Conservation (phyloP, 2,888 invertebrate species). For the Monopis laevigella region DNA sequence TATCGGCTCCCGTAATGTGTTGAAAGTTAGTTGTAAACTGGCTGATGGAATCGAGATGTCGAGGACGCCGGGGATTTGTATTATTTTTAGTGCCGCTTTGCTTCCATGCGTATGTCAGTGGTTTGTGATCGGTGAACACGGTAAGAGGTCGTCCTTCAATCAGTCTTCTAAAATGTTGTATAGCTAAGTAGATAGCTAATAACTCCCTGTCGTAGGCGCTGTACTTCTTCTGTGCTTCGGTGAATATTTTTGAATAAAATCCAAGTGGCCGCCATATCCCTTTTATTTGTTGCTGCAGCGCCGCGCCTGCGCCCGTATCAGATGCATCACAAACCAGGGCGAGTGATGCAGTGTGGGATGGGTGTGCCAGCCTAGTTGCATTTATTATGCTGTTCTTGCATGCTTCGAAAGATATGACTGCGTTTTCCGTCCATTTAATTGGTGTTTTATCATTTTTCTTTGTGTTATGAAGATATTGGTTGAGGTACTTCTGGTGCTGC, state of each 20-base stretch:
- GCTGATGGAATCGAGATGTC: not conserved
- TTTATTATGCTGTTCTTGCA: constrained; percentile 4
- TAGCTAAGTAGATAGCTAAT: constrained; percentile 7
- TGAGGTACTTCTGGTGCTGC: too few relatives aligned
- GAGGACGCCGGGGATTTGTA: constrained; percentile 7
- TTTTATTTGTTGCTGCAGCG: constrained; percentile 7
- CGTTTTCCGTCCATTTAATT: constrained; percentile 1
- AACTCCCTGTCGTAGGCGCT: constrained; percentile 12
- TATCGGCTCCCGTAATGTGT: constrained; percentile 5
- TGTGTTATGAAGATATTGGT: too few relatives aligned
- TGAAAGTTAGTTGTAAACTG: constrained; percentile 7
- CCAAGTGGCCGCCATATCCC: constrained; percentile 8
- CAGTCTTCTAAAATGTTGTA: constrained; percentile 12
- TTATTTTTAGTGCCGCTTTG: not conserved
- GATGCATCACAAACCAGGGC: constrained; percentile 9
- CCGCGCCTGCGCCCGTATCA: not conserved
- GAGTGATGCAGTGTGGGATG: not conserved
- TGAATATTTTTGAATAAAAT: constrained; percentile 12
- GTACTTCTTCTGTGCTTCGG: constrained; percentile 8
- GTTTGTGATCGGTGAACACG: constrained; percentile 17
- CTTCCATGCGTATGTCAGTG: constrained; percentile 17
- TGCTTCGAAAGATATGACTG: not conserved
- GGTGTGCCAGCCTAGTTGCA: constrained; percentile 7
- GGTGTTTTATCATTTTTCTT: constrained; percentile 1
- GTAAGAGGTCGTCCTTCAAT: constrained; percentile 13